Evolutionary conservation across 1,140 invertebrate species (phyloP).

Genomic region (Telenomus remus): DNA sequence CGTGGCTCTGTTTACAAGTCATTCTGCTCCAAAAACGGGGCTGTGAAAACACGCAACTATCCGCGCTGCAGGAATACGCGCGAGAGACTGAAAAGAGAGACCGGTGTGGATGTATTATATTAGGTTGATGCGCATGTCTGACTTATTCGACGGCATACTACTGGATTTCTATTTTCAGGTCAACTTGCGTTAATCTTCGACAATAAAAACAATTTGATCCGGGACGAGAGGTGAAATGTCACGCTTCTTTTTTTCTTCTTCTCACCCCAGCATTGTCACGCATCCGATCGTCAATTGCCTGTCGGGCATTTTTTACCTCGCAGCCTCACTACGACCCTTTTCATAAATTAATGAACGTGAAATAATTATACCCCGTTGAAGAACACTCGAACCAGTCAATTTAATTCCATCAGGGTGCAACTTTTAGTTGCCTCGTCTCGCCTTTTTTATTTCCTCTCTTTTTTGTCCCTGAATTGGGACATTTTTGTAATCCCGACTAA

Average conservation of each 20-base stretch:
- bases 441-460: too few species aligned
- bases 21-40: not conserved
- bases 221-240: constrained; percentile 22
- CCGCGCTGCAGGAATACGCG: constrained; percentile 60
- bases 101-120: constrained; percentile 56
- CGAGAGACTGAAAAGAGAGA: constrained; percentile 63
- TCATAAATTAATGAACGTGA: too few species aligned
- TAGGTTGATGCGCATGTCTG: constrained; percentile 65
- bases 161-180: constrained; percentile 59
- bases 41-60: constrained; percentile 1
- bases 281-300: too few species aligned
- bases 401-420: too few species aligned
- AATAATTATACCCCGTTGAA: too few species aligned
- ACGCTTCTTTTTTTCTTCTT: constrained; percentile 33
- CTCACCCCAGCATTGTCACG: not conserved
- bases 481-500: too few species aligned
- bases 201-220: constrained; percentile 53
- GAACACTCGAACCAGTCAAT: too few species aligned
- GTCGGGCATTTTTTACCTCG: too few species aligned
- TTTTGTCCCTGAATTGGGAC: too few species aligned
- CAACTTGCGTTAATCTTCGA: constrained; percentile 49
- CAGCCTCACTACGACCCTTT: too few species aligned
- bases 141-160: constrained; percentile 56
- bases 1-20: constrained; percentile 29
- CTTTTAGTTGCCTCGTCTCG: too few species aligned